phyloP scores from a whole-genome alignment of 2,113 vertebrate genomes.

The Eublepharis macularius region DNA sequence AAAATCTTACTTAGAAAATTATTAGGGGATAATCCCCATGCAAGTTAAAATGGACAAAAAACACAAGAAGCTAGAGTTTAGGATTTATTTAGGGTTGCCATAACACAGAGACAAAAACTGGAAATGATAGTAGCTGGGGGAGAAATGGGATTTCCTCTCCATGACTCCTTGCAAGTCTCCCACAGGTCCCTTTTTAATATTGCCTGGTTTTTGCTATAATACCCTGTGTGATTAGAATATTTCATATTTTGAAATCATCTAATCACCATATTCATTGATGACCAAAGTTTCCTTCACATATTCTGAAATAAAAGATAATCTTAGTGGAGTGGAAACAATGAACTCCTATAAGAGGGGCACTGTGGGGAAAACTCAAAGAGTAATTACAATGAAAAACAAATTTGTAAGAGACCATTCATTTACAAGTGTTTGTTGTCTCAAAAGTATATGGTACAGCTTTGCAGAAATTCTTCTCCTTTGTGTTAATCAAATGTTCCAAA shows the following conservation, averaged over 20 bases:
- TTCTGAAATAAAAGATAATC: neutral
- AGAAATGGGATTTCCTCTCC: too few species aligned
- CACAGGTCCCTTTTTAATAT: neutral
- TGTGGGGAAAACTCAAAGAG: neutral
- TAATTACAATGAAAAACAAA: neutral
- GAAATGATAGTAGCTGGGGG: too few species aligned
- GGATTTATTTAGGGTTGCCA: too few species aligned
- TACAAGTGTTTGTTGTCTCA: neutral
- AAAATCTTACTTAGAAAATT: too few species aligned
- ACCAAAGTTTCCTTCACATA: neutral
- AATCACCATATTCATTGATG: neutral
- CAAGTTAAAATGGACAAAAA: too few species aligned
- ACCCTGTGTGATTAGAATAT: neutral
- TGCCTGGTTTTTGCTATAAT: neutral
- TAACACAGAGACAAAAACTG: too few species aligned
- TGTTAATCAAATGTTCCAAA: neutral
- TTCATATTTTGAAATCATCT: neutral
- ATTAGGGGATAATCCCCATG: too few species aligned
- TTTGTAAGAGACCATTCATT: neutral
- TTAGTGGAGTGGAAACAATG: neutral
- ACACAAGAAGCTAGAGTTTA: too few species aligned
- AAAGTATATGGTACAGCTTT: neutral
- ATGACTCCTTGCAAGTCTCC: too few species aligned
- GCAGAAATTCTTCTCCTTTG: neutral
- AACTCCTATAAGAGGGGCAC: rapidly evolving